Base-by-base conservation (phyloP, 1,140 invertebrate genomes). In the Micrasema longulum region DNA sequence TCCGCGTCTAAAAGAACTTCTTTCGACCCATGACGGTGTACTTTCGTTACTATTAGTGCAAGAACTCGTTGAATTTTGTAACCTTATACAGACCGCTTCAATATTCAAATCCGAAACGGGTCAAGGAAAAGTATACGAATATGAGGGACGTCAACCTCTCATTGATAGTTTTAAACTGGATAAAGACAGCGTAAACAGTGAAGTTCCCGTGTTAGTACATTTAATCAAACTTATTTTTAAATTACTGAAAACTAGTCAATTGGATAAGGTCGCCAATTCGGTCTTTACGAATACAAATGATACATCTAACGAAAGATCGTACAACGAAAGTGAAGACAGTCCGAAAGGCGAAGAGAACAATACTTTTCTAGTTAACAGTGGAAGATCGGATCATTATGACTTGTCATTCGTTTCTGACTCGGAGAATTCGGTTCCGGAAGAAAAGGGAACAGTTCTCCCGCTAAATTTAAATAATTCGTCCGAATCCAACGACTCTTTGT, bases 21-120 rank as follows among this genome's bases (percentile, higher is more conserved):
- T 85, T 23, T 80, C 82, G 50, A 38, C 82, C 63, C 83, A 81
- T 2, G 84, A 84, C 78, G 84, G 83, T 63, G 71, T 82, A 38
- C 65, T 85, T 35, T 79, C 81, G 12, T 74, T 85, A 23, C 79
- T 81, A 18, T 76, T 86, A 35, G 79, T 85, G 63, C 81, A 85
- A 57, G 84, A 86, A 62, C 82, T 86, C 73, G 77, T 86, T 64
- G 82, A 86, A 76, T 85, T 80, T 78, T 84, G 82, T 77, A 81
- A 83, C 74, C 77, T 86, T 12, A 82, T 80, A 74, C 84, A 84
- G 71, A 84, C 83, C n/a, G 79, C 83, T 76, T 83, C 83, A 78
- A 82, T 85, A 38, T 85, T 84, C 78, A 82, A 78, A 73, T 80
- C 84, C 14, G 84, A 85, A 76, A 81, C 81, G n/a, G 79, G 83